Evolutionary conservation across 2,888 invertebrate species (phyloP), one percentile per base, ranked within the genome.

Genomic region (Drosophila tanythrix): DNA sequence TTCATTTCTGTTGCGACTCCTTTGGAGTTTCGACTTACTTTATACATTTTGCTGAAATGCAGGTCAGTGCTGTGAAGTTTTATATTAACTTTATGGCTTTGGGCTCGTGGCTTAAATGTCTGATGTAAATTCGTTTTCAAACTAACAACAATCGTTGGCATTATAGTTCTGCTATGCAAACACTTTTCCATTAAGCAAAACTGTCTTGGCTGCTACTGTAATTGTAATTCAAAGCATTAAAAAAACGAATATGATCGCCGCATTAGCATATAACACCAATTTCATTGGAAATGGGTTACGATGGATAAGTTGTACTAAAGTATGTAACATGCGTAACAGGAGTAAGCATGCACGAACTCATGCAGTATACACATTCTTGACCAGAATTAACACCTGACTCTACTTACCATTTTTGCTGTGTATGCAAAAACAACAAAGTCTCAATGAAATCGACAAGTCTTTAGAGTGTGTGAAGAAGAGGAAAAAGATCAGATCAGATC

Each of bases 61-160:
- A 90, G 89, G 89, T 88, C 88, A 85, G 76, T 79, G 60, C 74
- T 61, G 66, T 78, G 70, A 66, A 84, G 71, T 76, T 81, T 70
- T 70, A 59, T 76, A 88, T 81, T 79, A 76, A 76, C 79, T 79
- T 79, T 76, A 66, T 66, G 21, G 52, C 50, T 53, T 48, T 36
- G 60, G 52, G 62, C 55, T 75, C 52, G 68, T 81, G 52, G 62
- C 55, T 75, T 52, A 70, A 83, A 57, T 53, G 67, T 60, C 70
- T 53, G 63, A 62, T 81, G 51, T 64, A 52, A 53, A 63, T 36
- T 62, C 46, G 25, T 36, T 64, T 56, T 58, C 43, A 64, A 67
- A 38, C 63, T 57, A 62, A 51, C 68, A 74, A 70, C 63, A 76
- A 76, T 58, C 60, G 62, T 53, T 67, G 40, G 6, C 57, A 57